Conservation (phyloP, 37 sponge, comb jelly and placozoan genomes). For the Spongilla lacustris region DNA sequence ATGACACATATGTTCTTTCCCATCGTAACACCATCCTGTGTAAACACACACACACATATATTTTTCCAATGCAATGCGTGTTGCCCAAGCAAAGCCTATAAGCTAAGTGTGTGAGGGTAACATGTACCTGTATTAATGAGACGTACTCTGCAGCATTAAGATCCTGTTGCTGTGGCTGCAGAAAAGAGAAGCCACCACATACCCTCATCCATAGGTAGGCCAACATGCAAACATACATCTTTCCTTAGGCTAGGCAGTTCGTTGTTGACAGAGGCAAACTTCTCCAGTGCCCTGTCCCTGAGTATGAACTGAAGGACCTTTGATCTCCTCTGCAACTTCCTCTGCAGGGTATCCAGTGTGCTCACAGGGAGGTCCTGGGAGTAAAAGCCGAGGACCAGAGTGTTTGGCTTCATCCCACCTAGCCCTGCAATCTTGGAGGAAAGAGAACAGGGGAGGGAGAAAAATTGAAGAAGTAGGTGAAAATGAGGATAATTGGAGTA, state of each 20-base stretch:
- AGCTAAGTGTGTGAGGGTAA: no score
- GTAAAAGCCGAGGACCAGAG: constrained; percentile 92
- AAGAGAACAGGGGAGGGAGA: no score
- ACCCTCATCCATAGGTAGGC: constrained; percentile 6
- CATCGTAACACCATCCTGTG: constrained; percentile 85
- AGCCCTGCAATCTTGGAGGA: constrained; percentile 85
- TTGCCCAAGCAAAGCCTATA: no score
- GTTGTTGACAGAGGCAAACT: constrained; percentile 43
- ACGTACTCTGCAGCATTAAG: constrained; percentile 66
- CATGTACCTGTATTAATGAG: constrained; percentile 55
- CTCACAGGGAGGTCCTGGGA: constrained; percentile 41
- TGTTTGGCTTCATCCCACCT: constrained; percentile 99
- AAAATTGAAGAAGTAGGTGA: no score
- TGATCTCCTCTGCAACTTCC: constrained; percentile 41
- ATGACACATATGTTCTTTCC: constrained; percentile 94
- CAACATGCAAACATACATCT: constrained; percentile 47
- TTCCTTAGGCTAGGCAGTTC: constrained; percentile 61
- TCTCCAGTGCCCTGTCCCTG: constrained; percentile 55
- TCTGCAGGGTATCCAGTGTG: constrained; percentile 28
- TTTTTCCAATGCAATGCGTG: not conserved
- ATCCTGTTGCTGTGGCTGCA: constrained; percentile 64
- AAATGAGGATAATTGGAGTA: no score
- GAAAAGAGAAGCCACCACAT: not conserved
- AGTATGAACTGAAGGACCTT: constrained; percentile 52
- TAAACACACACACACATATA: not conserved